These are phyloP conservation scores for Crotalus helleri DNA, from an alignment of 2,113 vertebrate genomes.

Conservation along the genomic window DNA sequence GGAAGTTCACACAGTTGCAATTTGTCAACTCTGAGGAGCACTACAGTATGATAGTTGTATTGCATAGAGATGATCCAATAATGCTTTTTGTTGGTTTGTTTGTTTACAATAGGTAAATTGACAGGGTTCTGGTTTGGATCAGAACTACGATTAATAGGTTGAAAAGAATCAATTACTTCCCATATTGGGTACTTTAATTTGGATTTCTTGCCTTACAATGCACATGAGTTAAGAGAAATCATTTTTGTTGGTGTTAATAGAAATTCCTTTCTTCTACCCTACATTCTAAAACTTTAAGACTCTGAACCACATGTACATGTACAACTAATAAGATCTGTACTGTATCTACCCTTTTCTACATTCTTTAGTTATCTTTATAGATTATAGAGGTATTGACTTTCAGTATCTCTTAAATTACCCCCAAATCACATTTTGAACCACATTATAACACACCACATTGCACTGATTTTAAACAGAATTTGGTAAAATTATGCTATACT, in stretches of 20 bases:
- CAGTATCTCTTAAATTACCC: not conserved
- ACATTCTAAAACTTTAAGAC: not conserved
- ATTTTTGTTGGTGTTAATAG: not conserved
- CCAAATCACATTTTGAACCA: not conserved
- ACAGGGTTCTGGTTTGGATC: not conserved
- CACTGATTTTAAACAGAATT: not conserved
- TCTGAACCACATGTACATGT: not conserved
- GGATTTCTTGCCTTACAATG: not conserved
- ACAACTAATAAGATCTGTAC: not conserved
- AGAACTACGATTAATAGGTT: not conserved
- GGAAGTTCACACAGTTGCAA: not conserved
- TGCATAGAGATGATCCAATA: not conserved
- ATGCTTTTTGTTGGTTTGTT: not conserved
- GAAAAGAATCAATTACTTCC: not conserved
- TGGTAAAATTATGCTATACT: not conserved
- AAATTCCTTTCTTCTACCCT: not conserved
- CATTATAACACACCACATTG: not conserved
- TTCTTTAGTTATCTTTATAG: not conserved
- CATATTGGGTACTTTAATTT: not conserved
- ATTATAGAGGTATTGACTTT: not conserved
- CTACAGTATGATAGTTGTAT: not conserved
- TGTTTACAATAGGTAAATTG: not conserved
- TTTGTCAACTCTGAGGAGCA: not conserved
- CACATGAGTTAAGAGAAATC: not conserved
- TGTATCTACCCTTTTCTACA: not conserved